Conservation (phyloP, 2,888 invertebrate species). For the Drosophila tanythrix region DNA sequence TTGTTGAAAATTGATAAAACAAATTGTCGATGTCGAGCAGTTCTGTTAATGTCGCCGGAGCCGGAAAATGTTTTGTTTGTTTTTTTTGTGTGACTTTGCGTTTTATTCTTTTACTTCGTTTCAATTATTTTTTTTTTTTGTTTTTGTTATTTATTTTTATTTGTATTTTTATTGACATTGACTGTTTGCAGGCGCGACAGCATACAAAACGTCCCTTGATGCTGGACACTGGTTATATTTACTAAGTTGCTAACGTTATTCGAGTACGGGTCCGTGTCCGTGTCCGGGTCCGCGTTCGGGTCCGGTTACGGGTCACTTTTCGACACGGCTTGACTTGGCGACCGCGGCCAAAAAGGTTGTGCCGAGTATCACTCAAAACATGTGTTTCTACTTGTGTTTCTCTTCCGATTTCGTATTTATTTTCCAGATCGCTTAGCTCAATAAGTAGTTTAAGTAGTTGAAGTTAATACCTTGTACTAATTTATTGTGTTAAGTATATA, state of each 20-base stretch:
- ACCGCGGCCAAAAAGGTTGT: slow-evolving; percentile 23
- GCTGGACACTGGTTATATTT: slow-evolving; percentile 46
- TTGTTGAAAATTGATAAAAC: slow-evolving; percentile 82
- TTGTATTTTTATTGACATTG: slow-evolving; percentile 64
- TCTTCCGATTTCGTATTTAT: slow-evolving; percentile 1
- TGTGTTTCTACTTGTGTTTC: slow-evolving; percentile 43
- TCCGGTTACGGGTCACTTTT: slow-evolving; percentile 33
- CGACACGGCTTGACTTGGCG: slow-evolving; percentile 17
- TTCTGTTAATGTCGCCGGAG: slow-evolving; percentile 83
- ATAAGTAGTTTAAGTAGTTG: background rate
- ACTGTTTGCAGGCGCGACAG: slow-evolving; percentile 37
- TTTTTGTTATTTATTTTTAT: slow-evolving; percentile 19
- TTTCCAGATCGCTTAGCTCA: background rate
- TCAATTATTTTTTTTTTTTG: slow-evolving; percentile 8
- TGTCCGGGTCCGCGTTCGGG: slow-evolving; percentile 7
- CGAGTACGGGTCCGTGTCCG: slow-evolving; percentile 17
- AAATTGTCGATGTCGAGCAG: slow-evolving; percentile 83
- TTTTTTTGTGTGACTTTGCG: slow-evolving; percentile 74
- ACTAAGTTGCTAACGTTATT: slow-evolving; percentile 13
- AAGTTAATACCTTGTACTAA: slow-evolving; percentile 2
- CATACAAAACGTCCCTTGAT: slow-evolving; percentile 52
- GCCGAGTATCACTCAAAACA: slow-evolving; percentile 27
- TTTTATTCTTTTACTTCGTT: slow-evolving; percentile 50
- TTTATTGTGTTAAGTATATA: background rate
- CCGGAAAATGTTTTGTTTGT: slow-evolving; percentile 83